Base-by-base conservation (phyloP, 2,888 invertebrate species). In the Euproctis similis region DNA sequence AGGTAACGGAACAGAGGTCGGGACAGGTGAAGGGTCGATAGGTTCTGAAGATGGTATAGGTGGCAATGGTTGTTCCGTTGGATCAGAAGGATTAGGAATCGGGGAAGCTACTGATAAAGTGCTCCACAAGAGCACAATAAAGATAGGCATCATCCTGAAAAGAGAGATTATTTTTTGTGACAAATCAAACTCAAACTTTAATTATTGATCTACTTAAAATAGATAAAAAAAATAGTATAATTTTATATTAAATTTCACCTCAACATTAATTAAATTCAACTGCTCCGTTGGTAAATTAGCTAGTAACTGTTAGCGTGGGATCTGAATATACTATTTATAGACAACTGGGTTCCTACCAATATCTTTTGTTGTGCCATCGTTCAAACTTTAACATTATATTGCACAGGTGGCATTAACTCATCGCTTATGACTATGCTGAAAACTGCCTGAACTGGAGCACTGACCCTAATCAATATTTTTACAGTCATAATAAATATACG, bases 291-390 rank as follows among this genome's bases (percentile, higher is more conserved):
- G 53, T 53, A 62, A 50, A 63, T 60, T 39, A 59, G 59, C 50
- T 66, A 78, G n/a, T n/a, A n/a, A n/a, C 77, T 82, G 77, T 63
- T 58, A 46, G 52, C 65, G 69, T 71, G 68, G 57, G 72, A 77
- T 56, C 61, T 39, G 52, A 67, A 67, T 77, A 68, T 66, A 69
- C 77, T 64, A 80, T 81, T 81, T 82, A 82, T 82, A 82, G 49
- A 49, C 55, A 58, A 60, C 59, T 64, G 72, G 75, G 68, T 72
- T 69, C 58, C 72, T 59, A 42, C 60, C 55, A 54, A 68, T 68
- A 67, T 72, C 81, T 81, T 80, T 82, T 78, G 72, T 70, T 67
- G 46, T 67, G 65, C 65, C 73, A 75, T 72, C 66, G 54, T 57
- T 60, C 55, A 64, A 74, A 68, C 77, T 77, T 77, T 75, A 75